Base-by-base conservation (phyloP, 2,888 invertebrate species). In the Limnephilus lunatus region DNA sequence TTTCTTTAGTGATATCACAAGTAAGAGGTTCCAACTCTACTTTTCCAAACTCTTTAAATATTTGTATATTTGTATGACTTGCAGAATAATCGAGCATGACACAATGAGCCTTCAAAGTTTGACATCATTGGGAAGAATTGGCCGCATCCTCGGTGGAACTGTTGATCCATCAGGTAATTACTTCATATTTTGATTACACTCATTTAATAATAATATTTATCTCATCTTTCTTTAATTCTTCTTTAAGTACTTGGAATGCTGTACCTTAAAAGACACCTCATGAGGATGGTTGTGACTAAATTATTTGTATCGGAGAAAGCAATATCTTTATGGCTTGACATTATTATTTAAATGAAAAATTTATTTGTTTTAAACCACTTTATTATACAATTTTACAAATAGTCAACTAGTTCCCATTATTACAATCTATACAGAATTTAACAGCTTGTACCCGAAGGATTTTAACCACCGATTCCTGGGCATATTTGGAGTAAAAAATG, bases 21-120 rank as follows among this genome's bases (percentile, higher is more conserved):
- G n/a, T n/a, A n/a, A n/a, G n/a, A n/a, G n/a, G n/a, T n/a, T n/a
- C n/a, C n/a, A n/a, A n/a, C n/a, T n/a, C n/a, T n/a, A n/a, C n/a
- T n/a, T n/a, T n/a, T n/a, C n/a, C n/a, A n/a, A n/a, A n/a, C n/a
- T 3, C 5, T 3, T 68, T 19, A 68, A 68, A 68, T 25, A 68
- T 68, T 25, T 68, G 25, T 44, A 15, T 48, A 48, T 48, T 48
- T n/a, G 25, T 68, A n/a, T 68, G 68, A 68, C 9, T 93, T 93
- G 90, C 95, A 97, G 97, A 95, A 98, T 98, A 94, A 98, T 98
- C 94, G 98, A 99, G 94, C 98, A 98, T 94, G 98, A 98, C 95
- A 97, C 98, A 30, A 97, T 98, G 95, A 98, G 98, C 95, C 96
- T 98, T 94, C 98, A 98, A 95, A 98, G 98, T 94, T 98, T 98